These are phyloP conservation scores for Aphidius ervi DNA, from an alignment of 1,140 invertebrate genomes.

Conservation along the genomic window DNA sequence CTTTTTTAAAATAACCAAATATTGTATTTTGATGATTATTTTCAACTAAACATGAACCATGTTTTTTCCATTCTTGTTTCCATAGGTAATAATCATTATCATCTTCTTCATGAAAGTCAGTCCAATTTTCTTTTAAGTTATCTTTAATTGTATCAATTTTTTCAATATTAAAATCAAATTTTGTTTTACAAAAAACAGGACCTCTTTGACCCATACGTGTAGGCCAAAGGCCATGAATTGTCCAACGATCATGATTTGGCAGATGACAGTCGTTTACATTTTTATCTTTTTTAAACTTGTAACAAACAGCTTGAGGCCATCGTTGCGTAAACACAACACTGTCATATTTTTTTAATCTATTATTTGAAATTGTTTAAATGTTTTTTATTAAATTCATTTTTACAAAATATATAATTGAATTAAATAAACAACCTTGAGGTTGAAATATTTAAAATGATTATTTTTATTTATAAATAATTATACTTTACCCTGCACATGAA, in stretches of 20 bases:
- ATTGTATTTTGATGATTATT: conserved; percentile 62
- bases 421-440: too few relatives aligned
- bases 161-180: conserved; percentile 61
- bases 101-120: conserved; percentile 63
- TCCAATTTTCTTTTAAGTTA: conserved; percentile 66
- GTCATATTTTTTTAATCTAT: conserved; percentile 46
- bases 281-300: conserved; percentile 62
- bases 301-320: conserved; percentile 75
- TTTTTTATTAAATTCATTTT: too few relatives aligned
- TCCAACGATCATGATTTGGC: conserved; percentile 64
- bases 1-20: conserved; percentile 69
- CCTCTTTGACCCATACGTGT: conserved; percentile 64
- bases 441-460: too few relatives aligned
- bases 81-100: conserved; percentile 62
- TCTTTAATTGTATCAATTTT: conserved; percentile 58
- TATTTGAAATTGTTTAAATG: too few relatives aligned
- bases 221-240: conserved; percentile 81
- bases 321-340: conserved; percentile 74
- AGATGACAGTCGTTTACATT: conserved; percentile 60
- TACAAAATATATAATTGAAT: too few relatives aligned
- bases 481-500: too few relatives aligned
- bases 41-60: conserved; percentile 72
- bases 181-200: conserved; percentile 65
- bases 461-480: too few relatives aligned
- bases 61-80: conserved; percentile 82